phyloP scores from a whole-genome alignment of 2,888 invertebrate species.

The Phrixothrix hirtus region DNA sequence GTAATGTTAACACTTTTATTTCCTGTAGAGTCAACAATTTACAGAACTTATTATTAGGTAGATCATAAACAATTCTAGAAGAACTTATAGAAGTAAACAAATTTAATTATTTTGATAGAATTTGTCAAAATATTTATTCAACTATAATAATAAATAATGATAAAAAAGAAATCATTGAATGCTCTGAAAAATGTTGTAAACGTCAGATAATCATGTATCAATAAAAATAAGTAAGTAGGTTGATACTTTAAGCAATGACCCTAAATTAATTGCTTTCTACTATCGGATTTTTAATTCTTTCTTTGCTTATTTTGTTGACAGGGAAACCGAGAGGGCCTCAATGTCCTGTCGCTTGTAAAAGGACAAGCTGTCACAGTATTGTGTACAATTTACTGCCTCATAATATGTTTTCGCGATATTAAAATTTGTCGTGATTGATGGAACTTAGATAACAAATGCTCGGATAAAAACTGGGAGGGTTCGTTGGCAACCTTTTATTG shows the following conservation, averaged over 20 bases:
- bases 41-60: too few species aligned
- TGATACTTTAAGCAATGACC: too few species aligned
- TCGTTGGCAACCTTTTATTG: slow-evolving; percentile 41
- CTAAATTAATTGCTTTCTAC: slow-evolving; percentile 23
- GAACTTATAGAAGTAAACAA: too few species aligned
- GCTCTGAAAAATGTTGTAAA: too few species aligned
- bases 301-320: slow-evolving; percentile 21
- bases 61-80: too few species aligned
- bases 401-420: slow-evolving; percentile 57
- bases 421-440: slow-evolving; percentile 58
- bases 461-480: slow-evolving; percentile 47
- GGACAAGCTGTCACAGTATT: slow-evolving; percentile 55
- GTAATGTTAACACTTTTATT: too few species aligned
- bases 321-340: slow-evolving; percentile 21
- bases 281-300: slow-evolving; percentile 28
- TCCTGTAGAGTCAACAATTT: too few species aligned
- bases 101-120: too few species aligned
- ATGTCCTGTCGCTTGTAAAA: slow-evolving; percentile 38
- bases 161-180: too few species aligned
- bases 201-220: too few species aligned
- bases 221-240: too few species aligned
- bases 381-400: slow-evolving; percentile 55
- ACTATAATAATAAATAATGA: not conserved
- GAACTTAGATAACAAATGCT: slow-evolving; percentile 52
- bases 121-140: not conserved